Evolutionary conservation across 92 coral and sea anemone genomes (phyloP), one percentile per base, ranked within the genome.

Genomic region (Actinernus sp.): DNA sequence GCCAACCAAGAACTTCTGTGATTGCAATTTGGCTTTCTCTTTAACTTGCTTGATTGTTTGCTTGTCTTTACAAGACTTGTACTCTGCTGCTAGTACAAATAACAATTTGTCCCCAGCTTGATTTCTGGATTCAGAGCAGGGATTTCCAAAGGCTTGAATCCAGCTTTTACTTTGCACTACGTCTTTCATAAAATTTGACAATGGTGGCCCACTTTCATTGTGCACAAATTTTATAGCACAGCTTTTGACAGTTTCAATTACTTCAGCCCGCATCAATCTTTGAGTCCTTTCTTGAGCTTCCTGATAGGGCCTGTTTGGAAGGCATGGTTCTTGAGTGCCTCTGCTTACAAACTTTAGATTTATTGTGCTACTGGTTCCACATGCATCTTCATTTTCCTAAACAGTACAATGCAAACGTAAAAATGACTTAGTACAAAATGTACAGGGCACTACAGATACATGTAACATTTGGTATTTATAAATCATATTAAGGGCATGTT

Each of bases 41-140:
- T 30, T 65, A 12, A 76, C 57, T 21, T 65, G 39, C 55, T 58
- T 43, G 63, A 55, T 44, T 14, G 26, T 21, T 44, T 44, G 31
- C 39, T 44, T 54, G 50, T 65, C 60, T 49, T 76, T 74, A 61
- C 75, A 76, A 32, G 39, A 36, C 41, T 65, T 43, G 50, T 76
- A 76, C 47, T 76, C 83, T 40, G 55, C 45, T 6, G 74, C 62
- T 22, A 76, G 58, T 44, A 57, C 22, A 30, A 25, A 21, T 3
- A 65, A 23, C 13, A 55, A 54, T 31, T n/a, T n/a, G n/a, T n/a
- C n/a, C n/a, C n/a, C n/a, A n/a, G n/a, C n/a, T n/a, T n/a, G n/a
- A n/a, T n/a, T n/a, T n/a, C n/a, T n/a, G n/a, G n/a, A n/a, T n/a
- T n/a, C n/a, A n/a, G n/a, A n/a, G n/a, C n/a, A n/a, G n/a, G 49